Base-by-base conservation (phyloP, 2,888 invertebrate species). In the Fragum whitleyi region DNA sequence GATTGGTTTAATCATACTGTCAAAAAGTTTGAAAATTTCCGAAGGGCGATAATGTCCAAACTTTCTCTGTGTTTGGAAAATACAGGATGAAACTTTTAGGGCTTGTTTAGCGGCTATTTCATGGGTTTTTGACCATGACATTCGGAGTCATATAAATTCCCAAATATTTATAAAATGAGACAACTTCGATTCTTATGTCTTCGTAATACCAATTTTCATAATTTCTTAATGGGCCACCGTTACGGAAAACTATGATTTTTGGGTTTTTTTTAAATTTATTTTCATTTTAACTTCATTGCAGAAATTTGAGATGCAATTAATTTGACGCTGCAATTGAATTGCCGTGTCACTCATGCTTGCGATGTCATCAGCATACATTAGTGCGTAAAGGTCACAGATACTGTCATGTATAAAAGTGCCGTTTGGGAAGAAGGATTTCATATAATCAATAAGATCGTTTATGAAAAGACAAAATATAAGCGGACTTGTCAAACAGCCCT, bases 201-300 rank as follows among this genome's bases (percentile, higher is more conserved):
- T 28, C 1, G 28, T 14, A 28, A 28, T 28, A 61, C 61, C 32
- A 61, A 19, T 9, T 61, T 61, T 61, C 61, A 61, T 61, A 28
- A 14, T 14, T 16, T 16, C 29, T 19, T 28, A 61, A 61, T 14
- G 14, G 16, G 11, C 61, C 28, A 28, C 61, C 29, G 2, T 7
- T 61, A 2, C 61, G 19, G 21, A 55, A 55, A 55, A 55, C 55
- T 55, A 7, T 23, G 11, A 55, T 21, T 61, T 28, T n/a, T n/a
- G n/a, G n/a, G n/a, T 61, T 61, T 61, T 61, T 14, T 61, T 29
- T 29, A 61, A 23, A 61, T 29, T 61, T 26, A 61, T 61, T 9
- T n/a, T 11, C 28, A 61, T 61, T 21, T 28, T 28, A 16, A 21
- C 21, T 14, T 19, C 16, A 29, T 61, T n/a, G n/a, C 61, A 61